Evolutionary conservation across 2,888 invertebrate genomes (phyloP).

Genomic region (Liopterus haemorrhoidalis): DNA sequence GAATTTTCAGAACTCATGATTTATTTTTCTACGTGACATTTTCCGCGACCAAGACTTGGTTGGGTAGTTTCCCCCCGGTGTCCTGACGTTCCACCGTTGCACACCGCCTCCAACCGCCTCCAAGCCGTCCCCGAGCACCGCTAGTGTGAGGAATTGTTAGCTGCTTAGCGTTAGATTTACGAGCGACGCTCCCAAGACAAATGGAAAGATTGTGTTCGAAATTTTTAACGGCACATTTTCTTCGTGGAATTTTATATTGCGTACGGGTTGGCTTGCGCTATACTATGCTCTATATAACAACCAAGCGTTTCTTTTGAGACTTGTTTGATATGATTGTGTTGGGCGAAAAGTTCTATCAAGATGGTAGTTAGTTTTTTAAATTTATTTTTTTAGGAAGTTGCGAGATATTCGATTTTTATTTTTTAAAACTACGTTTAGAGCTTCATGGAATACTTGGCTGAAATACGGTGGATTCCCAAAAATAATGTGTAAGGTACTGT

Average conservation of each 20-base stretch:
- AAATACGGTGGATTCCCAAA: no score
- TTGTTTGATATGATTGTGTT: no score
- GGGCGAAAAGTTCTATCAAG: no score
- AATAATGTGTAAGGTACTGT: no score
- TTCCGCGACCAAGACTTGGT: conserved; percentile 12
- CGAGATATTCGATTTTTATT: no score
- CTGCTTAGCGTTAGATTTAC: conserved; percentile 65
- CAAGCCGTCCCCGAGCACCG: conserved; percentile 21
- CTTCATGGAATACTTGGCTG: no score
- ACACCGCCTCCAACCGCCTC: conserved; percentile 5
- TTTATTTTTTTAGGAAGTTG: no score
- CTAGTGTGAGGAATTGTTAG: conserved; percentile 47
- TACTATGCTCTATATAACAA: no score
- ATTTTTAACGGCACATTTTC: conserved; percentile 71
- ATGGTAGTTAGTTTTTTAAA: no score
- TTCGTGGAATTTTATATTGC: conserved; percentile 26
- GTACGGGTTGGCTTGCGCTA: no score
- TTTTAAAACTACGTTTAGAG: no score
- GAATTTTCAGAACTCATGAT: conserved; percentile 22
- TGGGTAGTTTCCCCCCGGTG: conserved; percentile 4
- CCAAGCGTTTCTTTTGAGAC: no score
- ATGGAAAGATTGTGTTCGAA: conserved; percentile 73
- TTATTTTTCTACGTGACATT: conserved; percentile 24
- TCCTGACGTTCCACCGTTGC: conserved; percentile 8
- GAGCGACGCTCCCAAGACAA: conserved; percentile 68